These are phyloP conservation scores for Leucoraja erinaceus DNA, from an alignment of 2,113 vertebrate genomes.

Conservation along the genomic window DNA sequence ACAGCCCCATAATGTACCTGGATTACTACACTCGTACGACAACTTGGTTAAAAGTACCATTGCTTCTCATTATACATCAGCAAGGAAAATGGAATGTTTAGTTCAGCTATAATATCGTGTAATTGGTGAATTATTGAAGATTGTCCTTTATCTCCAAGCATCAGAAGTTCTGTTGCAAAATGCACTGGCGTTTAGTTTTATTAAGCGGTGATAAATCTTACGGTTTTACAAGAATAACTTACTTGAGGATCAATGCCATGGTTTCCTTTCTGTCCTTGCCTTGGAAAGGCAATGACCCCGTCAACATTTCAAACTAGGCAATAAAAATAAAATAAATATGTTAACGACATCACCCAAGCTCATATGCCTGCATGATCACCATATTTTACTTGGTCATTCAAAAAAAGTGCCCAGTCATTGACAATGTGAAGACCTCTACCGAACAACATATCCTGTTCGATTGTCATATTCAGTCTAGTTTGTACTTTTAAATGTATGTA, in stretches of 20 bases:
- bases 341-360: not conserved
- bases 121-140: too few relatives aligned
- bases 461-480: not conserved
- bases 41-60: not conserved
- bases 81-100: not conserved
- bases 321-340: slow-evolving; percentile 37
- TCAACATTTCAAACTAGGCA: slow-evolving; percentile 94
- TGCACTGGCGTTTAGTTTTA: not conserved
- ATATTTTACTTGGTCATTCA: not conserved
- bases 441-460: not conserved
- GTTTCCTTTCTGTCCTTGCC: slow-evolving; percentile 97
- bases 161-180: not conserved
- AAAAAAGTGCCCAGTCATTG: not conserved
- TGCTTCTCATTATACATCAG: not conserved
- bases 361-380: not conserved
- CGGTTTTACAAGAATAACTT: slow-evolving; percentile 51
- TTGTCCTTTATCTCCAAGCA: too few relatives aligned
- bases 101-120: not conserved
- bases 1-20: not conserved
- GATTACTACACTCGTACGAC: not conserved
- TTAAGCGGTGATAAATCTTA: not conserved
- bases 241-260: slow-evolving; percentile 97
- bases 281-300: slow-evolving; percentile 89
- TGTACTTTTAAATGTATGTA: not conserved
- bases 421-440: not conserved